Base-by-base conservation (phyloP, 1,140 invertebrate genomes). In the Leucophenga varia region DNA sequence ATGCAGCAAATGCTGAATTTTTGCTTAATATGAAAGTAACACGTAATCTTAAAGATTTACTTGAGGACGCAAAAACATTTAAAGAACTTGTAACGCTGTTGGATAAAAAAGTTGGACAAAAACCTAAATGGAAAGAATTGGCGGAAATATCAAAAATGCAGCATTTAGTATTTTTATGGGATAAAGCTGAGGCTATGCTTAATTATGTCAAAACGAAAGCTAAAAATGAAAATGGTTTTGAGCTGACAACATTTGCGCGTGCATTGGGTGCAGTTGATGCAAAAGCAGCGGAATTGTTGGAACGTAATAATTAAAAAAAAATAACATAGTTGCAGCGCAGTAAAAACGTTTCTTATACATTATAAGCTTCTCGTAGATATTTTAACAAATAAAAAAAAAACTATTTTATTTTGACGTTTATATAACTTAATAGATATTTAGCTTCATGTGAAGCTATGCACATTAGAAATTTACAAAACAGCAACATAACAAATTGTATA, bases 121-220 rank as follows among this genome's bases (percentile, higher is more conserved):
- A 35, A 12, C 44, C 43, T 12, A 59, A 55, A 18, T 74, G 72
- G 71, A 56, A 58, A 32, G 41, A 52, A 1, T 34, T 74, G n/a
- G 68, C 56, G 0, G 32, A 47, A 6, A 36, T 50, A 30, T 47
- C 52, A 2, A 17, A 55, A 6, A 52, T 70, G 9, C 30, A 52
- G 8, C 42, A 58, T 25, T 44, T 59, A 8, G 22, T 44, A 5
- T 71, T 54, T 14, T 49, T 70, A n/a, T 70, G 63, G 63, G 7
- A 34, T 5, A 45, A 37, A 31, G 64, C 69, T 0, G 57, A 59
- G 16, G 57, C 35, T 1, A 52, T 73, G 54, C 47, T 73, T 2
- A 57, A 67, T 25, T 58, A 59, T 32, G 50, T 73, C 30, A 45
- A 55, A 18, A 49, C 55, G 7, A 64, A 68, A n/a, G n/a, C n/a